Percentiles rank a stretch among this genome's conserved stretches.
Evolutionary conservation across 2,888 invertebrate species (phyloP).

Genomic region (Macaria notata): DNA sequence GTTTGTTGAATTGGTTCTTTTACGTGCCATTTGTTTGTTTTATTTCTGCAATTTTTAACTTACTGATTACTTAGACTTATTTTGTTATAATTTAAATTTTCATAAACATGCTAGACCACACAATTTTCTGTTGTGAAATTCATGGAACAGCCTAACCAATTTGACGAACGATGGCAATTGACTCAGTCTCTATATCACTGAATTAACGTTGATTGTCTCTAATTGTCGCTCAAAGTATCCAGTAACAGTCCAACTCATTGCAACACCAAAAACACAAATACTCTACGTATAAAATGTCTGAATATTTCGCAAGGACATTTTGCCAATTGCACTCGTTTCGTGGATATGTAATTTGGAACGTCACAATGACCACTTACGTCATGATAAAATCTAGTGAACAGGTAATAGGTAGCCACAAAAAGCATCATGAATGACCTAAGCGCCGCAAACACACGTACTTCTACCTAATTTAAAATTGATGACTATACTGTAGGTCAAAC

Average conservation of each 20-base stretch:
- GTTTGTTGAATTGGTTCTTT: too few species aligned
- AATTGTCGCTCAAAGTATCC: slow-evolving; percentile 11
- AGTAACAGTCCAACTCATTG: neutral
- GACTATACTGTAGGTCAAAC: slow-evolving; percentile 8
- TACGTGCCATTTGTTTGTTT: too few species aligned
- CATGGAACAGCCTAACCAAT: slow-evolving; percentile 2
- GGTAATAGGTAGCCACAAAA: slow-evolving; percentile 7
- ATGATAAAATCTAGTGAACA: slow-evolving; percentile 5
- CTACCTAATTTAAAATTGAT: slow-evolving; percentile 8
- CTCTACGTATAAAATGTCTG: too few species aligned
- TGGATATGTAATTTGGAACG: neutral
- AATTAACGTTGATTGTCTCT: slow-evolving; percentile 40
- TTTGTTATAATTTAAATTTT: too few species aligned
- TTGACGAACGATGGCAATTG: slow-evolving; percentile 23
- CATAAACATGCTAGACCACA: too few species aligned
- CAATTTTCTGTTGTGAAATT: neutral
- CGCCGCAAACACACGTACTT: slow-evolving; percentile 7
- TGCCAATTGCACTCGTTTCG: too few species aligned
- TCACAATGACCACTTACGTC: slow-evolving; percentile 14
- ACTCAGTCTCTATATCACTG: slow-evolving; percentile 30
- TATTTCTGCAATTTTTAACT: too few species aligned
- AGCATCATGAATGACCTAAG: slow-evolving; percentile 2
- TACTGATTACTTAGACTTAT: too few species aligned
- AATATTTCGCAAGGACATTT: too few species aligned
- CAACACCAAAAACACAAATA: neutral